Conservation (phyloP, 2,113 vertebrate species). For the Brienomyrus longianalis region DNA sequence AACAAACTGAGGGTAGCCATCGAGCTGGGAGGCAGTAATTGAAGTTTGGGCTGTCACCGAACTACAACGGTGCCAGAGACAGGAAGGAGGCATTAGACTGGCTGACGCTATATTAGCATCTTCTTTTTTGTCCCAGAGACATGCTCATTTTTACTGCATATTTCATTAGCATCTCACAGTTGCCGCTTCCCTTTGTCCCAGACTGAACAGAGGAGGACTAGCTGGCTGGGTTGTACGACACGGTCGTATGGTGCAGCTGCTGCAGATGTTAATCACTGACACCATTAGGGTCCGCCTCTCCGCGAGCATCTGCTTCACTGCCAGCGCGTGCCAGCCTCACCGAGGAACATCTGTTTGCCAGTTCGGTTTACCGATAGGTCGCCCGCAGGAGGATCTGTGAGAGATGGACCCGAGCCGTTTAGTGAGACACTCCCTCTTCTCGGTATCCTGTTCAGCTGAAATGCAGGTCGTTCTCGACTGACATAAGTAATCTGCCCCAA, state of each 20-base stretch:
- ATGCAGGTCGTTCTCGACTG: background rate
- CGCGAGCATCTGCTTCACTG: slow-evolving; percentile 50
- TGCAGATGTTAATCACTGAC: slow-evolving; percentile 45
- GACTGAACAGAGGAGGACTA: background rate
- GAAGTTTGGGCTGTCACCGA: background rate
- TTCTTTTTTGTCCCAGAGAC: background rate
- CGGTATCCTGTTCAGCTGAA: background rate
- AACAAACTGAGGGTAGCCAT: background rate
- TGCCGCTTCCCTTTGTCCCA: background rate
- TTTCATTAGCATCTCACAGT: background rate
- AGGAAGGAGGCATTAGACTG: background rate
- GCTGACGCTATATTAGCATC: background rate
- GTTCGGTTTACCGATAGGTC: slow-evolving; percentile 34
- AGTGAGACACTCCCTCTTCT: background rate
- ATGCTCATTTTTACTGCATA: background rate
- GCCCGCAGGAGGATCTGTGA: slow-evolving; percentile 13
- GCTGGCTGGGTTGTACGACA: background rate
- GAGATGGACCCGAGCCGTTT: background rate
- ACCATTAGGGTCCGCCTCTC: slow-evolving; percentile 38
- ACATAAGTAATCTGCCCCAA: background rate
- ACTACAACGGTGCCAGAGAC: background rate
- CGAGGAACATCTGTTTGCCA: slow-evolving; percentile 47
- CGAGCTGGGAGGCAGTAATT: background rate
- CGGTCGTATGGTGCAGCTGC: slow-evolving; percentile 25
- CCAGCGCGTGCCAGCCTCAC: slow-evolving; percentile 40